Evolutionary conservation across 2,888 invertebrate species (phyloP), one percentile per base, ranked within the genome.

Genomic region (Ecliptopera silaceata): DNA sequence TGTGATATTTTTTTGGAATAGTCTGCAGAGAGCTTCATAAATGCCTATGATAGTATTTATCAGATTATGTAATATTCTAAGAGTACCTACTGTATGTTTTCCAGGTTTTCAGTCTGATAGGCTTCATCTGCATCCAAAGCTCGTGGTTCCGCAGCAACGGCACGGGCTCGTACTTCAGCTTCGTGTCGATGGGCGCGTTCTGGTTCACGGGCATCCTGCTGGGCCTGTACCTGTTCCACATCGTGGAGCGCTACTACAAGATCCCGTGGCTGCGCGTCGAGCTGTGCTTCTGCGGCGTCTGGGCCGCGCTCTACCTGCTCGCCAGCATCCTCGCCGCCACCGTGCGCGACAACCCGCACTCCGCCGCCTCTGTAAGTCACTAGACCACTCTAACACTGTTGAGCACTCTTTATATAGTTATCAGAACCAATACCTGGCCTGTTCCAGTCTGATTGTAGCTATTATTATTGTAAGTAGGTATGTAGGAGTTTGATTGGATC

Each of bases 221-320:
- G 12, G 93, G 94, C 1, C 92, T 97, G 56, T 98, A 97, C 80
- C 79, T 97, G 61, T 96, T 97, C 85, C 97, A 97, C 79, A 92
- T 97, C 20, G 93, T 97, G 61, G 97, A 97, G 86, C 96, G 95
- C 82, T 94, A 96, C 77, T 95, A 94, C 80, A 95, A 93, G 84
- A 95, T 97, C 70, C 97, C 97, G 1, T 97, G 97, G 97, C 86
- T 97, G 57, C 95, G 94, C 84, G 93, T 96, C 63, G 97, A 97
- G 90, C 93, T 97, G 63, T 86, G 92, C 1, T 97, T 94, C 87
- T 95, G 96, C 76, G 92, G 92, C 5, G 61, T 95, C 6, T 96
- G 96, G 96, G 92, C 94, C 1, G 77, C 95, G 41, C 93, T 96
- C 64, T 97, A 95, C 79, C 86, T 97, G 61, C 91, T 97, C 55